Evolutionary conservation across 2,113 vertebrate species (phyloP).

Genomic region (Sceloporus tristichus): DNA sequence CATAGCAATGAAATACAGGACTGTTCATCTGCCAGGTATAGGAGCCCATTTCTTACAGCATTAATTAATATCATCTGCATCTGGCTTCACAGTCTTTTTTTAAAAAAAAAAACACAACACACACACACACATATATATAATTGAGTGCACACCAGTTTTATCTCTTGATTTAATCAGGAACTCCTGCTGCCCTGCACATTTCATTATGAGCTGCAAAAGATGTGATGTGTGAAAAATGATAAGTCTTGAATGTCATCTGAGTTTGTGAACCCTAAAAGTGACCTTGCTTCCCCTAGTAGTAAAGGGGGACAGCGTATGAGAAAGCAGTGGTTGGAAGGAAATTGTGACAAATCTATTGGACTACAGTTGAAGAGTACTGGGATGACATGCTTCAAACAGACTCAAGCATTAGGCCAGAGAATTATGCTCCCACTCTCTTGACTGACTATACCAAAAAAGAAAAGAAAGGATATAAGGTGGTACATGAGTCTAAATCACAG

Average conservation of each 20-base stretch:
- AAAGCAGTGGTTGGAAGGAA: too few species aligned
- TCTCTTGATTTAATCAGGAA: constrained; percentile 68
- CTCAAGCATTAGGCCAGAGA: too few species aligned
- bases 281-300: too few species aligned
- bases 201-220: constrained; percentile 44
- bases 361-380: too few species aligned
- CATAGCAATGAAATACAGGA: constrained; percentile 80
- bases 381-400: too few species aligned
- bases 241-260: constrained; percentile 51
- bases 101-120: too few species aligned
- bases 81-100: constrained; percentile 66
- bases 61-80: constrained; percentile 77
- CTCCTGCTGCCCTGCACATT: constrained; percentile 45
- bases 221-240: constrained; percentile 17
- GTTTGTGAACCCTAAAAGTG: neutral
- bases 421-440: too few species aligned
- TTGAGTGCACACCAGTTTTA: constrained; percentile 70
- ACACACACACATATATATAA: constrained; percentile 32
- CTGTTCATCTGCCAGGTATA: constrained; percentile 79
- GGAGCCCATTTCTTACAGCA: constrained; percentile 76
- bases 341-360: too few species aligned
- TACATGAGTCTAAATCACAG: too few species aligned
- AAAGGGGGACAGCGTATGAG: too few species aligned
- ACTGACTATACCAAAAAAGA: too few species aligned
- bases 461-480: too few species aligned